Base-by-base conservation (phyloP, 2,797 vertebrate genomes). In the Danio jaintianensis region DNA sequence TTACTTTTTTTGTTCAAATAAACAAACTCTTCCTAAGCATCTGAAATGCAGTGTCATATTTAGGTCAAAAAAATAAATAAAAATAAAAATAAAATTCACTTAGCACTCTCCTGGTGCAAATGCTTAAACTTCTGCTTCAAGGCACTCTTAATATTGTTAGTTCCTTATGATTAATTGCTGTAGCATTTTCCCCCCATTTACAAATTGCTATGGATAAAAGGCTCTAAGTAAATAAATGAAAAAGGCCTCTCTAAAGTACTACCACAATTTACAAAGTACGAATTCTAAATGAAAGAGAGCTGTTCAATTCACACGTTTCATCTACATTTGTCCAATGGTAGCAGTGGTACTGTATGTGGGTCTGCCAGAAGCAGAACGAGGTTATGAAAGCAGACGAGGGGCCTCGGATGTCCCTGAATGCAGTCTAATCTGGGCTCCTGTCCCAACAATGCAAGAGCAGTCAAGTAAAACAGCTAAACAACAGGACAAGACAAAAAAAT, bases 271-370 rank as follows among this genome's bases (percentile, higher is more conserved):
- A 8, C 18, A 76, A 10, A 43, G 48, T 15, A 52, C 5, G 18
- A 40, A 48, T 53, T 16, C 11, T 45, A 55, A 45, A 38, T 47
- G 42, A 58, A 8, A 52, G 6, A 29, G 55, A 16, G 58, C 53
- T 47, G 38, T 70, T 73, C 18, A 66, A 50, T 55, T 38, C 45
- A 48, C 42, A 74, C 38, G 59, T 68, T 62, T 73, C 7, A 78
- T 74, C 75, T 82, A 48, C 62, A 85, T 58, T 74, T 77, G 67
- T 48, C 48, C 42, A 64, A 75, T 75, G 48, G 42, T 64, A 68
- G 66, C 59, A 69, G 68, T 29, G 69, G 66, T 20, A 36, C 29
- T 29, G 29, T 29, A 29, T 61, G 47, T 48, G 8, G 53, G 53
- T 71, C 69, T 75, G 77, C n/a, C 74, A 74, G 78, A 84, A 78